Percentiles rank a stretch among this genome's conserved stretches.
phyloP scores from a whole-genome alignment of 2,888 invertebrate species.

The Hesperia comma region DNA sequence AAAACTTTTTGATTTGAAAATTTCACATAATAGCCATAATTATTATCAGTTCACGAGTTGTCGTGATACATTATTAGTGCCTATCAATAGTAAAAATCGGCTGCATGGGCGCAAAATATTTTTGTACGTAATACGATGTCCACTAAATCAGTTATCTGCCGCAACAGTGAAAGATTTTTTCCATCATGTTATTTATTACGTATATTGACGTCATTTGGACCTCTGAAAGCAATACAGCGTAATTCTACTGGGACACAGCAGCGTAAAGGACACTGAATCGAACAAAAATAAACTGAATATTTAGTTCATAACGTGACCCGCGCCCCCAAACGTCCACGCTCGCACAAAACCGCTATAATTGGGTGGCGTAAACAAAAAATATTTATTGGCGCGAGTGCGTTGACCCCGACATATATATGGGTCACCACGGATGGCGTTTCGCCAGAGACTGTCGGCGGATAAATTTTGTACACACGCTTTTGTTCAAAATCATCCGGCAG shows the following conservation, averaged over 20 bases:
- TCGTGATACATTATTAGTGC: too few relatives aligned
- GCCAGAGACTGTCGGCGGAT: constrained; percentile 50
- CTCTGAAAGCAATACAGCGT: neutral
- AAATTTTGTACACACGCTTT: constrained; percentile 31
- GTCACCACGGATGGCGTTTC: constrained; percentile 53
- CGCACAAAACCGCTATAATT: constrained; percentile 43
- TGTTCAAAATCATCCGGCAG: constrained; percentile 19
- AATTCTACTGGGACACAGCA: neutral
- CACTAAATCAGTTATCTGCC: too few relatives aligned
- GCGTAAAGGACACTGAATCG: neutral
- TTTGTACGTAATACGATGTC: too few relatives aligned
- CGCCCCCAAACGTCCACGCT: constrained; percentile 17
- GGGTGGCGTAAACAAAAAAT: constrained; percentile 59
- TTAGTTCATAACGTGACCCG: neutral
- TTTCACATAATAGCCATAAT: too few relatives aligned
- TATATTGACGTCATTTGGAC: neutral
- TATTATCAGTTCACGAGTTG: too few relatives aligned
- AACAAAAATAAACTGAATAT: neutral
- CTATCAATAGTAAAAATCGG: too few relatives aligned
- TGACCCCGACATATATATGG: constrained; percentile 53
- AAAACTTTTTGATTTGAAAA: too few relatives aligned
- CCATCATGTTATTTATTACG: too few relatives aligned
- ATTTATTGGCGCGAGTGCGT: constrained; percentile 54
- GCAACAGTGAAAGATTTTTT: too few relatives aligned
- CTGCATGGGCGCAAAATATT: too few relatives aligned